Conservation (phyloP, 1,140 invertebrate species). For the Epicauta chinensis region DNA sequence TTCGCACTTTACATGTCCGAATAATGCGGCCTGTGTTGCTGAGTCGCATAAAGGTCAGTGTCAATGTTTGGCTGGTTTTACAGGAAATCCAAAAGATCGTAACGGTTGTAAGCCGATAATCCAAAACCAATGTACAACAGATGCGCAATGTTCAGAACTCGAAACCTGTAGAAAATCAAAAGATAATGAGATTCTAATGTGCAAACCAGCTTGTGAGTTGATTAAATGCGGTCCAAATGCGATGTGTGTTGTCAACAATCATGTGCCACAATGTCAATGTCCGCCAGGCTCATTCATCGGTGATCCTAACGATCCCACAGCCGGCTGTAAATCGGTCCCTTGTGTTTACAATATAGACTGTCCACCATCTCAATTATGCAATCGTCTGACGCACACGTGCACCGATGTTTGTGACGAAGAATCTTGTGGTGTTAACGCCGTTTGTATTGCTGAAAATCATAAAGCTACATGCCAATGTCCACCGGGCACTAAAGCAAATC, state of each 20-base stretch:
- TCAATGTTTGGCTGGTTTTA: constrained; percentile 70
- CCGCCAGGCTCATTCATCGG: constrained; percentile 76
- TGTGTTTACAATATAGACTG: constrained; percentile 83
- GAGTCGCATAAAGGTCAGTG: constrained; percentile 68
- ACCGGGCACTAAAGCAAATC: constrained; percentile 70
- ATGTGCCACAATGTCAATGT: constrained; percentile 81
- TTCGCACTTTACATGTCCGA: constrained; percentile 70
- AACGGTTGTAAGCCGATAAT: constrained; percentile 68
- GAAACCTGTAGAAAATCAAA: constrained; percentile 58
- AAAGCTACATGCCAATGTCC: constrained; percentile 74
- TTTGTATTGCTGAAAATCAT: constrained; percentile 81
- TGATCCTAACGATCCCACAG: constrained; percentile 67
- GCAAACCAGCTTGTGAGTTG: constrained; percentile 67
- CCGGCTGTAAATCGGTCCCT: constrained; percentile 71
- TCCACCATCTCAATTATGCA: constrained; percentile 67
- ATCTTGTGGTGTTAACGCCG: constrained; percentile 78
- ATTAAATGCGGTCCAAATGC: constrained; percentile 77
- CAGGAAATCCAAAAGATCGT: constrained; percentile 82
- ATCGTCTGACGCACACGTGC: constrained; percentile 75
- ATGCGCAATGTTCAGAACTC: constrained; percentile 74
- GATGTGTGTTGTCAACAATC: constrained; percentile 79
- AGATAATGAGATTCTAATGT: constrained; percentile 44
- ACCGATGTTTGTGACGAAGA: constrained; percentile 73
- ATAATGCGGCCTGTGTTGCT: constrained; percentile 73
- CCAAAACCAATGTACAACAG: constrained; percentile 68